phyloP scores from a whole-genome alignment of 2,113 vertebrate species.

The Scophthalmus maximus region DNA sequence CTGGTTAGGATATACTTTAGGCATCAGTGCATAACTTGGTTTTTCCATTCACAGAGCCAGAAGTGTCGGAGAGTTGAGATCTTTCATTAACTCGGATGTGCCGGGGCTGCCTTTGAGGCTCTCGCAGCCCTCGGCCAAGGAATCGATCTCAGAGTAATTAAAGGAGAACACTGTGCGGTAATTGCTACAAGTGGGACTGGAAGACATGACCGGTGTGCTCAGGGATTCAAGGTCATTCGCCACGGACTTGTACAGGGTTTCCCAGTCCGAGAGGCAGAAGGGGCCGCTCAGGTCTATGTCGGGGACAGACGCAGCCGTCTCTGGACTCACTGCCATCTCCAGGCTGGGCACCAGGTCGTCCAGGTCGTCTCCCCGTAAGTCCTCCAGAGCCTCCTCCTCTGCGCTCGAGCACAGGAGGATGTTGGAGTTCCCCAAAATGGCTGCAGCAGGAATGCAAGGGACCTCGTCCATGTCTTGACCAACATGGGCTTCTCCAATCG shows the following conservation, averaged over 20 bases:
- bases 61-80: constrained; percentile 94
- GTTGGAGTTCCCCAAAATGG: constrained; percentile 83
- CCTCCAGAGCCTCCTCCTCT: constrained; percentile 86
- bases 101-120: constrained; percentile 87
- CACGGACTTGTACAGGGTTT: constrained; percentile 89
- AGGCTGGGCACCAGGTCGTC: constrained; percentile 87
- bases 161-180: constrained; percentile 92
- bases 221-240: constrained; percentile 90
- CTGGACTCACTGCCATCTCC: constrained; percentile 77
- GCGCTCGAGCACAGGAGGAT: constrained; percentile 82
- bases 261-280: constrained; percentile 94
- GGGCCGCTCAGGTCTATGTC: constrained; percentile 92
- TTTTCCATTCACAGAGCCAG: constrained; percentile 80
- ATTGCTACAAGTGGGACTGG: constrained; percentile 90
- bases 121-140: constrained; percentile 87
- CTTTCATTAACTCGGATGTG: constrained; percentile 89
- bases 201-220: constrained; percentile 89
- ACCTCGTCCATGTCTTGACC: constrained; percentile 66
- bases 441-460: constrained; percentile 65
- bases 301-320: constrained; percentile 90
- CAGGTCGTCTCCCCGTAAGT: constrained; percentile 73
- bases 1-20: constrained; percentile 57
- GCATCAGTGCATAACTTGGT: constrained; percentile 64
- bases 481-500: constrained; percentile 42
- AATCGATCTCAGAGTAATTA: constrained; percentile 89